A percentile compares a stretch with the other conserved stretches of the same genome.
These are phyloP conservation scores for Oryzaephilus surinamensis DNA, from an alignment of 1,140 invertebrate genomes.

Conservation along the genomic window DNA sequence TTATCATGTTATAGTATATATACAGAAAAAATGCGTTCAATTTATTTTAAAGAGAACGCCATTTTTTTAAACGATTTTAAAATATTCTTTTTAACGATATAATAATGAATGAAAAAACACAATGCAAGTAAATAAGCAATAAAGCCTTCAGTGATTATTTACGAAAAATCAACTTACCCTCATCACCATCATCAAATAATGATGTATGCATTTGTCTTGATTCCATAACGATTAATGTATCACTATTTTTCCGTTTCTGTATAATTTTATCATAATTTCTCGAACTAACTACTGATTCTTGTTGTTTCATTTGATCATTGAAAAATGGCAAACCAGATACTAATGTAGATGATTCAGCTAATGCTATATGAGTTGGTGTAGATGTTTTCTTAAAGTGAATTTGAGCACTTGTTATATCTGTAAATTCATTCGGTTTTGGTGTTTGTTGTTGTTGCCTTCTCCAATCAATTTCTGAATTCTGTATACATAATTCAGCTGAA, in stretches of 20 bases:
- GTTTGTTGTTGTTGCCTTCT: slow-evolving; percentile 1
- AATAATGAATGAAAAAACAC: not conserved
- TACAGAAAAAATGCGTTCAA: not conserved
- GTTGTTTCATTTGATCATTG: slow-evolving; percentile 22
- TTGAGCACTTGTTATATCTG: slow-evolving; percentile 21
- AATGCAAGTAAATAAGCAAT: no score
- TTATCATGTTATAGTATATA: not conserved
- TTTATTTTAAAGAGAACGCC: not conserved
- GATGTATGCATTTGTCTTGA: slow-evolving; percentile 26
- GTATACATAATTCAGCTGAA: slow-evolving; percentile 42
- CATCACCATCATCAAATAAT: slow-evolving; percentile 32
- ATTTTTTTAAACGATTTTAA: not conserved
- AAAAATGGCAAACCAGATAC: slow-evolving; percentile 27
- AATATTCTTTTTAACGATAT: not conserved
- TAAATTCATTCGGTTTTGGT: slow-evolving; percentile 12
- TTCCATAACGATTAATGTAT: slow-evolving; percentile 32
- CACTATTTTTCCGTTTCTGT: slow-evolving; percentile 29
- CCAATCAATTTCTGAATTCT: slow-evolving; percentile 27
- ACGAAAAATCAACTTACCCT: slow-evolving; percentile 22
- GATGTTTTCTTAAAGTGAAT: slow-evolving; percentile 21
- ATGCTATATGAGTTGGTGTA: slow-evolving; percentile 28
- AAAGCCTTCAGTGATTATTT: no score
- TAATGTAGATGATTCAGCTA: slow-evolving; percentile 31
- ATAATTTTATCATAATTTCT: slow-evolving; percentile 29
- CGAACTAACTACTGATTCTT: slow-evolving; percentile 30